A percentile compares a stretch with the other conserved stretches of the same genome.
Conservation (phyloP, 37 sponge, comb jelly and placozoan genomes). For the Ianthella basta region DNA sequence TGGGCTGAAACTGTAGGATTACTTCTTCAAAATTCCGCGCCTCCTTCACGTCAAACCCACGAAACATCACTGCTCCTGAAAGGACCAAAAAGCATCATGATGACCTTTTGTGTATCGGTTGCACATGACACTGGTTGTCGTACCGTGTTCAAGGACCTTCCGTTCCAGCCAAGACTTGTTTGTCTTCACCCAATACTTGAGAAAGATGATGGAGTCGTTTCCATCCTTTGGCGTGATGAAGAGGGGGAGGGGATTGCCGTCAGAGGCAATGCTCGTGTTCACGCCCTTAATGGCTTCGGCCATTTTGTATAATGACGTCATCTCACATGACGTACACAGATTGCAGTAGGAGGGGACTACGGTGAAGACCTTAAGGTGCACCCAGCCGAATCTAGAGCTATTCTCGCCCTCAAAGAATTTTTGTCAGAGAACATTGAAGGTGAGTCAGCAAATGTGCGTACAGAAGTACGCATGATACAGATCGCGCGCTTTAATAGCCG, state of each 20-base stretch:
- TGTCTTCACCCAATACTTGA: conserved; percentile 46
- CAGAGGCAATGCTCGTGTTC: not conserved
- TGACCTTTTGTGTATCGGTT: not conserved
- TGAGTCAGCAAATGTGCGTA: too few relatives aligned
- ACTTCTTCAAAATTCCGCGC: conserved; percentile 52
- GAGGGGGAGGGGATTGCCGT: conserved; percentile 66
- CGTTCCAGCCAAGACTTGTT: conserved; percentile 57
- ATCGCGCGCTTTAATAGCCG: too few relatives aligned
- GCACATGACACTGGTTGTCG: not conserved
- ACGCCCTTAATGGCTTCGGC: conserved; percentile 14
- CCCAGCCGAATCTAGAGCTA: too few relatives aligned
- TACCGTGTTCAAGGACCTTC: conserved; percentile 64
- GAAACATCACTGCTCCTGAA: conserved; percentile 69
- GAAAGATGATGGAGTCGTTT: conserved; percentile 42
- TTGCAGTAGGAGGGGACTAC: too few relatives aligned
- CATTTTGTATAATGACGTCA: not conserved
- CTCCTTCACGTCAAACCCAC: conserved; percentile 51
- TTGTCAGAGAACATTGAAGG: too few relatives aligned
- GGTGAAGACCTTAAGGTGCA: too few relatives aligned
- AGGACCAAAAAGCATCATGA: not conserved
- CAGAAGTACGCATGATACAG: too few relatives aligned
- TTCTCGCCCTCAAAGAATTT: too few relatives aligned
- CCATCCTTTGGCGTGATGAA: conserved; percentile 47
- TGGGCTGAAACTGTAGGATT: conserved; percentile 44
- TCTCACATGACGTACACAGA: too few relatives aligned